Conservation (phyloP, 2,797 vertebrate species). For the Scolopax bukidnonensis region DNA sequence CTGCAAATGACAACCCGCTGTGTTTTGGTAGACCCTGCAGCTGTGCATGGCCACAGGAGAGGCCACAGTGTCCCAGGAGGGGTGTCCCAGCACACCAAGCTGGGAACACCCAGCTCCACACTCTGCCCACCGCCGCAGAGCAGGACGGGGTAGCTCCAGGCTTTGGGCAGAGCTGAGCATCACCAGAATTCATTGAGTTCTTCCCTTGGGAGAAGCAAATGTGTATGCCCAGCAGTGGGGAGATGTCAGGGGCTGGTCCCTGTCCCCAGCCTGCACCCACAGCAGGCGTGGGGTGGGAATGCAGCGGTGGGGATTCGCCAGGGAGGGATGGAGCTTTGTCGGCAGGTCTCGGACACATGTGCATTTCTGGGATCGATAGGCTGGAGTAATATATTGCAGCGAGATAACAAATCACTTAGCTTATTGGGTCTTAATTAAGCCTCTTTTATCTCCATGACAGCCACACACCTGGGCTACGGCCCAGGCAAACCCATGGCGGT, state of each 20-base stretch:
- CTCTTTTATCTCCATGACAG: slow-evolving; percentile 80
- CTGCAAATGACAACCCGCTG: fast-evolving
- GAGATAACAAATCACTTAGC: slow-evolving; percentile 79
- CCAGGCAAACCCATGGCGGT: not conserved
- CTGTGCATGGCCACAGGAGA: fast-evolving
- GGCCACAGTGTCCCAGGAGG: not conserved
- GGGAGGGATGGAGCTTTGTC: not conserved
- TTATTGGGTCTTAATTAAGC: slow-evolving; percentile 82
- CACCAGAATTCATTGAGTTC: not conserved
- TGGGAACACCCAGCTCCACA: not conserved
- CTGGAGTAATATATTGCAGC: slow-evolving; percentile 70
- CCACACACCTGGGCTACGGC: slow-evolving; percentile 73
- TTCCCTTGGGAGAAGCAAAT: not conserved
- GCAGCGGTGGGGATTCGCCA: fast-evolving
- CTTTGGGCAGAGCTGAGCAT: not conserved
- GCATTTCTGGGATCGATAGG: slow-evolving; percentile 57
- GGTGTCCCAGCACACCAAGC: fast-evolving
- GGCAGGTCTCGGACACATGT: not conserved
- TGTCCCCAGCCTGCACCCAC: not conserved
- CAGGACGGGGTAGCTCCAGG: fast-evolving
- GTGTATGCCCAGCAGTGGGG: not conserved
- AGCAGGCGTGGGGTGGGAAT: not conserved
- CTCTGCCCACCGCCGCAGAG: not conserved
- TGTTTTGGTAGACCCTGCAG: not conserved
- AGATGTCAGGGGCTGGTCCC: not conserved